These are phyloP conservation scores for Aplochiton taeniatus DNA, from an alignment of 2,797 vertebrate genomes.

Conservation along the genomic window DNA sequence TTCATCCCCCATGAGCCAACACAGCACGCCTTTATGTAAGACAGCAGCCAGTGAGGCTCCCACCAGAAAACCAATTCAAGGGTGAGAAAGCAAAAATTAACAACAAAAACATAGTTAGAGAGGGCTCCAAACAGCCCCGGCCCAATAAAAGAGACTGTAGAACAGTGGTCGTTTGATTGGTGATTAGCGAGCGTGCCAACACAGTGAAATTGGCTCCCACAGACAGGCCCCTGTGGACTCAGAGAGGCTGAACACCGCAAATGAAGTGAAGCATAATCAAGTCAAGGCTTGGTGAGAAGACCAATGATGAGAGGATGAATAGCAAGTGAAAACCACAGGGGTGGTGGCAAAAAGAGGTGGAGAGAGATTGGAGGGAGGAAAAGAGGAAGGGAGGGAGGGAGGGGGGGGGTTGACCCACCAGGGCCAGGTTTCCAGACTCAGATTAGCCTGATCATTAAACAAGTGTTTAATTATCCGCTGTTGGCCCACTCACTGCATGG, in stretches of 20 bases:
- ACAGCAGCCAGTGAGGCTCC: slow-evolving; percentile 33
- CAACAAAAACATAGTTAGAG: slow-evolving; percentile 33
- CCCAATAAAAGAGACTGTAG: slow-evolving; percentile 22
- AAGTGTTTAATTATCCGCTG: not conserved
- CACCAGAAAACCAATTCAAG: slow-evolving; percentile 42
- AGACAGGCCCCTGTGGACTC: slow-evolving; percentile 31
- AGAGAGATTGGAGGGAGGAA: not conserved
- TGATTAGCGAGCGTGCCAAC: slow-evolving; percentile 60
- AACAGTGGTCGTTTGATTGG: slow-evolving; percentile 27
- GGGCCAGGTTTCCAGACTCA: slow-evolving; percentile 11
- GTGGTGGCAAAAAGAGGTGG: too few relatives aligned
- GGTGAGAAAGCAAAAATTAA: slow-evolving; percentile 22
- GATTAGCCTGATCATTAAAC: not conserved
- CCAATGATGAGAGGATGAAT: not conserved
- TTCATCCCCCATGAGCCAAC: slow-evolving; percentile 44
- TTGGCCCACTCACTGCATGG: slow-evolving; percentile 7
- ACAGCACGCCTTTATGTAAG: slow-evolving; percentile 50
- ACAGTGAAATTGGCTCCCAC: slow-evolving; percentile 60
- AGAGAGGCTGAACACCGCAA: slow-evolving; percentile 30
- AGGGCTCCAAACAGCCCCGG: slow-evolving; percentile 43
- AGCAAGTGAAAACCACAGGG: too few relatives aligned
- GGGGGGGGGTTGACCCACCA: not conserved
- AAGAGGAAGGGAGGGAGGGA: not conserved
- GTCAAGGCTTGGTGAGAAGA: slow-evolving; percentile 28
- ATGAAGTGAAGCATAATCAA: slow-evolving; percentile 52